Base-by-base conservation (phyloP, 2,113 vertebrate genomes). In the Cyanoramphus novaezelandiae region DNA sequence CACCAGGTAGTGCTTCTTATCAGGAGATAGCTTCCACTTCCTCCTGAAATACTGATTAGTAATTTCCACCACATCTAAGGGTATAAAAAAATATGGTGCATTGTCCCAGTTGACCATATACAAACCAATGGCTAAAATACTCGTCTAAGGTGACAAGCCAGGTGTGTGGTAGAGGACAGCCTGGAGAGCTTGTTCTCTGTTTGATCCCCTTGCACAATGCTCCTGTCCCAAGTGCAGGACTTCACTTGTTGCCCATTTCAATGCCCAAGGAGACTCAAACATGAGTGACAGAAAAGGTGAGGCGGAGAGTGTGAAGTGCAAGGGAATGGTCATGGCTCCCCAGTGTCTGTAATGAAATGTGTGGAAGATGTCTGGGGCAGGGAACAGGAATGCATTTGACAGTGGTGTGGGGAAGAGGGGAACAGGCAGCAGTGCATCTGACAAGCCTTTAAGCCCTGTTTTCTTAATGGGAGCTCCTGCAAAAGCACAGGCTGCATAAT, bases 391-490 rank as follows among this genome's bases (percentile, higher is more conserved):
- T 4, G 6, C 13, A 19, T 93, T 74, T 89, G 70, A 31, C 7
- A 77, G 9, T 0, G 0, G 6, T 37, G n/a, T 2, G 5, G 33
- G 31, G 27, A 81, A 76, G 50, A 74, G 27, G 7, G 25, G 59
- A 92, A 31, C 31, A 41, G 8, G 29, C 33, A 49, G 9, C 24
- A 92, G 10, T 65, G 47, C 6, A 46, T 64, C 67, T 94, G 72
- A 89, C 57, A 65, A 93, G 60, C 63, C 86, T 87, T 88, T 93
- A 95, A 88, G 33, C 27, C 41, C 39, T 70, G 24, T 91, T 94
- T 94, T 47, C 83, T 84, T 97, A 92, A 86, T 92, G 53, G 88
- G 41, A 96, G 31, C 82, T 92, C 49, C 55, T 96, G 77, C 78
- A 85, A 92, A 95, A 76, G 47, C 91, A 88, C 17, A 7, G 68